Conservation (phyloP, 2,797 vertebrate genomes). For the Sebastes iracundus region DNA sequence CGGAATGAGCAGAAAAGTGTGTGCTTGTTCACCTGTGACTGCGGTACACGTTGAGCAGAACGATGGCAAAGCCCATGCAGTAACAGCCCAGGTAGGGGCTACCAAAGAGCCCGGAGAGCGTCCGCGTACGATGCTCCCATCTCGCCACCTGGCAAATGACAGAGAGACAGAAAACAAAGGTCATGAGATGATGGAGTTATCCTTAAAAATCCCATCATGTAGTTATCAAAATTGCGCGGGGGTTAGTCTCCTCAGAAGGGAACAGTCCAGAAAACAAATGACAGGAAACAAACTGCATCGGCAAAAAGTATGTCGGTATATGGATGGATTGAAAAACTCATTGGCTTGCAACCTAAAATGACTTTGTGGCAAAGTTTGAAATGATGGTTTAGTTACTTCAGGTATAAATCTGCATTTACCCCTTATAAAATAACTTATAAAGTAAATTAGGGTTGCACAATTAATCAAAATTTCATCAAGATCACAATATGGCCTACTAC, state of each 20-base stretch:
- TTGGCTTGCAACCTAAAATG: neutral
- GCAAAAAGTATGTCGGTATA: neutral
- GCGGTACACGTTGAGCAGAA: slow-evolving; percentile 89
- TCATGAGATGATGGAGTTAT: neutral
- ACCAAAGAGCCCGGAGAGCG: slow-evolving; percentile 84
- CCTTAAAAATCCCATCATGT: neutral
- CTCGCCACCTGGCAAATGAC: slow-evolving; percentile 62
- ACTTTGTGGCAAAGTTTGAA: neutral
- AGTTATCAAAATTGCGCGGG: accelerated
- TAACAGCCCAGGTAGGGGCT: slow-evolving; percentile 89
- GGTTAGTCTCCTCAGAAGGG: neutral
- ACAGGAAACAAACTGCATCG: neutral
- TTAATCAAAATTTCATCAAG: too few relatives aligned
- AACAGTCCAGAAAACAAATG: neutral
- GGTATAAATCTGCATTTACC: neutral
- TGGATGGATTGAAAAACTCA: neutral
- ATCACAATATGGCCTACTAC: too few relatives aligned
- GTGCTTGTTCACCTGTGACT: slow-evolving; percentile 87
- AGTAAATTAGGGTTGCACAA: too few relatives aligned
- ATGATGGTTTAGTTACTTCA: neutral
- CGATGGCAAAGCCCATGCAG: slow-evolving; percentile 83
- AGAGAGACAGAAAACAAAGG: neutral
- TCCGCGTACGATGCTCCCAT: slow-evolving; percentile 84
- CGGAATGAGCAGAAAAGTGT: too few relatives aligned
- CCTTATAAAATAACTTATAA: too few relatives aligned